These are phyloP conservation scores for Poeciliopsis turrubarensis DNA, from an alignment of 2,113 vertebrate genomes.

Conservation along the genomic window DNA sequence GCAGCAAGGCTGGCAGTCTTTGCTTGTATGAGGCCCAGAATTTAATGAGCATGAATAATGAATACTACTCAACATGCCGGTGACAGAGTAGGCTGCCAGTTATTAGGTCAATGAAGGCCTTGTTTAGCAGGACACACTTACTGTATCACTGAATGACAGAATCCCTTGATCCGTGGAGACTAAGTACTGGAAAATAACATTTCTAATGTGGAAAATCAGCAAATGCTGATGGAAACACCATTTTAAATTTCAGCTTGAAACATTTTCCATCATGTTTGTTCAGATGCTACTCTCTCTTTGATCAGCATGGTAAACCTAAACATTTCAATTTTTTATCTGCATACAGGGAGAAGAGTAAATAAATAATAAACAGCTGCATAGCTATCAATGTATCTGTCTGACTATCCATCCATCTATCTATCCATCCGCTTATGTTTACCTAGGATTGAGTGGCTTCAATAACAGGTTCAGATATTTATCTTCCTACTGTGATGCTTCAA, in stretches of 20 bases:
- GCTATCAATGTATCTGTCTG: too few species aligned
- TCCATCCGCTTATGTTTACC: too few species aligned
- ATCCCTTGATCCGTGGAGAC: conserved; percentile 61
- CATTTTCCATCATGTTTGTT: background rate
- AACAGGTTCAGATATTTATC: too few species aligned
- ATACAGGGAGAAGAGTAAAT: background rate
- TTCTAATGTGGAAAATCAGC: conserved; percentile 65
- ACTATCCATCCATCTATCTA: too few species aligned
- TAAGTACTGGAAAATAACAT: conserved; percentile 72
- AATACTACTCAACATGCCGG: conserved; percentile 82
- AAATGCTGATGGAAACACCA: conserved; percentile 53
- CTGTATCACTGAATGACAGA: conserved; percentile 69
- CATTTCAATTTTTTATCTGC: background rate
- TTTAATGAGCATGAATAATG: conserved; percentile 89
- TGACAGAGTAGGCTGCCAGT: conserved; percentile 79
- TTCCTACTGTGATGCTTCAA: too few species aligned
- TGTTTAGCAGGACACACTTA: conserved; percentile 76
- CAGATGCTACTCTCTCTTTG: background rate
- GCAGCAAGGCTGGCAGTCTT: conserved; percentile 82
- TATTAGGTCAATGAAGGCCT: conserved; percentile 83
- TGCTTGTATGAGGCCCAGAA: conserved; percentile 79
- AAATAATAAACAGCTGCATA: too few species aligned
- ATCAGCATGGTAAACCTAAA: background rate
- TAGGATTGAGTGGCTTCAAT: too few species aligned
- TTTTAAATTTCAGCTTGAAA: conserved; percentile 31